Evolutionary conservation across 2,797 vertebrate genomes (phyloP), one percentile per base, ranked within the genome.

Genomic region (Eutrigla gurnardus): DNA sequence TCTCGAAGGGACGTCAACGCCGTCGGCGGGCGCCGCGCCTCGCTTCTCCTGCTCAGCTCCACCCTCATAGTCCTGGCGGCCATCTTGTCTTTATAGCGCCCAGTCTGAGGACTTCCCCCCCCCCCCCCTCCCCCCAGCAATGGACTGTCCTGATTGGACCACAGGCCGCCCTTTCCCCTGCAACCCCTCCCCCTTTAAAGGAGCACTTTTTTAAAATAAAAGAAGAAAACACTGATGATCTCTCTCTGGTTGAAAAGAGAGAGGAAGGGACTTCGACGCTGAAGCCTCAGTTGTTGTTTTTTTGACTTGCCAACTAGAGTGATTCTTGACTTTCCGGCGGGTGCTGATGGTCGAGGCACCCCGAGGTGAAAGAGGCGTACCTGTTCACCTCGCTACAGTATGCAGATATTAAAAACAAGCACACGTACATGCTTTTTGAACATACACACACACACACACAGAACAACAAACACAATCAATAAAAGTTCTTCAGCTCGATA

Each of bases 1-100:
- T 96, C 97, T 87, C 96, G 97, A 71, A 94, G 96, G 18, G 96
- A 98, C 67, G 97, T 97, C 2, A 94, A 90, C 86, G 93, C 96
- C 0, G 95, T 91, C 36, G 93, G 93, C 43, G 93, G 81, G 75
- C 87, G 91, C 60, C 95, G 93, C 91, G 93, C 95, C 92, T 92
- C 95, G 69, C 91, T 93, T 79, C 82, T 92, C 87, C 94, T 96
- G 90, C 94, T 97, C 88, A 95, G 95, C 91, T 93, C 94, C 70
- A 89, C 96, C 58, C 94, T 98, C 93, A 95, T 97, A 81, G 90
- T 98, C 86, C 93, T 98, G 94, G 95, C 95, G 69, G 92, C 95
- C 90, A 94, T 97, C 93, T 94, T 97, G 92, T 96, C 96, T 78
- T 98, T 96, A 98, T 99, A 99, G 97, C 97, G 94, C 88, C 93